Percentiles rank a stretch among this genome's conserved stretches.
Evolutionary conservation across 2,888 invertebrate genomes (phyloP).

Genomic region (Tortricodes alternella): DNA sequence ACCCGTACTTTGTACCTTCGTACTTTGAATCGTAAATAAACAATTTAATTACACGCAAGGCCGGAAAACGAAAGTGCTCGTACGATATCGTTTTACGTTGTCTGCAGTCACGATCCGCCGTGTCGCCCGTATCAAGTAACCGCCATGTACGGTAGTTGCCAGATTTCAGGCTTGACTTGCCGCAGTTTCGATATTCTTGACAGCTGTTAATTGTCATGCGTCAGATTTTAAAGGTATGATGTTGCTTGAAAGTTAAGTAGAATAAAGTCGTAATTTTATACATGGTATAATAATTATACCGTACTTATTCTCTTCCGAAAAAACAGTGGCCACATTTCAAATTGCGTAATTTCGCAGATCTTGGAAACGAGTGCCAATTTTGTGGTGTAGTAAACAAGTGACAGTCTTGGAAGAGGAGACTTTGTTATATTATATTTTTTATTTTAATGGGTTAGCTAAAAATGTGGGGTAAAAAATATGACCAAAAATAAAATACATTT

Average conservation of each 20-base stretch:
- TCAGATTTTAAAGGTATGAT: slow-evolving; percentile 12
- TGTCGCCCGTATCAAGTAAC: slow-evolving; percentile 47
- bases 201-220: slow-evolving; percentile 27
- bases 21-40: too few species aligned
- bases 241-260: slow-evolving; percentile 5
- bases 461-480: too few species aligned
- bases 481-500: neutral
- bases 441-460: too few species aligned
- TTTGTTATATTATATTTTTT: too few species aligned
- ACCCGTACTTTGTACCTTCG: too few species aligned
- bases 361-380: too few species aligned
- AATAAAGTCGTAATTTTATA: neutral
- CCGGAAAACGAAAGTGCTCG: slow-evolving; percentile 31
- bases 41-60: slow-evolving; percentile 25
- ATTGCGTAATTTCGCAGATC: too few species aligned
- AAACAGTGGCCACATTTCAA: too few species aligned
- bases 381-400: too few species aligned
- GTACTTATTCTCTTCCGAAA: too few species aligned
- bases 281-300: too few species aligned
- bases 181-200: slow-evolving; percentile 29
- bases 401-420: too few species aligned
- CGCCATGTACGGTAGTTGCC: slow-evolving; percentile 34
- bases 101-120: slow-evolving; percentile 35
- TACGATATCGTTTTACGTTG: slow-evolving; percentile 32
- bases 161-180: slow-evolving; percentile 36